A percentile compares a stretch with the other conserved stretches of the same genome.
Evolutionary conservation across 92 coral and sea anemone species (phyloP).

Genomic region (Parazoanthus atlanticus): DNA sequence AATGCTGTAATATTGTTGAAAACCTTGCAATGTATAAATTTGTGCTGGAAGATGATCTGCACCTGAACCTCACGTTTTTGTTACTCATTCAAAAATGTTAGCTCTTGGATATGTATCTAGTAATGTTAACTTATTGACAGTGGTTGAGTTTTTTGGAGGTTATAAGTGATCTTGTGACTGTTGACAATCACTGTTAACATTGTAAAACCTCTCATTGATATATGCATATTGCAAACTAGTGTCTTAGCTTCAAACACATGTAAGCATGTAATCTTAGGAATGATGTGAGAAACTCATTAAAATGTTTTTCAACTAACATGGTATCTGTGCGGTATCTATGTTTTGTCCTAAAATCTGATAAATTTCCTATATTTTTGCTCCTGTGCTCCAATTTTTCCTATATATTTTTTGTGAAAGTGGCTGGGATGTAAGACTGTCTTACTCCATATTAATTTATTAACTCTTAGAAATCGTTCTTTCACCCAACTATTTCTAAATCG

Average conservation of each 20-base stretch:
- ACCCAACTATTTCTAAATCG: no score
- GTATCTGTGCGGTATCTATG: neutral
- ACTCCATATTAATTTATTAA: no score
- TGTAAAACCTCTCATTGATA: no score
- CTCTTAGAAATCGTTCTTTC: no score
- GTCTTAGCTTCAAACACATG: no score
- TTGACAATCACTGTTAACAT: slow-evolving; percentile 16
- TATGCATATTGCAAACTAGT: no score
- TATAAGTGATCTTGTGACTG: slow-evolving; percentile 38
- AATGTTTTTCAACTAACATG: neutral
- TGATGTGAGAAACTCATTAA: no score
- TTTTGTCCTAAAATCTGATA: neutral
- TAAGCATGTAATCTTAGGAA: no score
- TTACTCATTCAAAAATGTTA: neutral
- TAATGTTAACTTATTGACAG: neutral
- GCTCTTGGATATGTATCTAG: slow-evolving; percentile 1
- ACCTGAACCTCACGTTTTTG: no score
- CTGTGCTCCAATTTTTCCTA: neutral
- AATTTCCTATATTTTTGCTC: neutral
- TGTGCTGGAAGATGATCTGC: no score
- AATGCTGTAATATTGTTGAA: neutral
- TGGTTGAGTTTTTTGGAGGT: neutral
- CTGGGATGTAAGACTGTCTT: slow-evolving; percentile 8
- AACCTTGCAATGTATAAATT: no score
- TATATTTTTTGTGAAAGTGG: neutral